These are phyloP conservation scores for Triplophysa rosa DNA, from an alignment of 2,113 vertebrate species.

Conservation along the genomic window DNA sequence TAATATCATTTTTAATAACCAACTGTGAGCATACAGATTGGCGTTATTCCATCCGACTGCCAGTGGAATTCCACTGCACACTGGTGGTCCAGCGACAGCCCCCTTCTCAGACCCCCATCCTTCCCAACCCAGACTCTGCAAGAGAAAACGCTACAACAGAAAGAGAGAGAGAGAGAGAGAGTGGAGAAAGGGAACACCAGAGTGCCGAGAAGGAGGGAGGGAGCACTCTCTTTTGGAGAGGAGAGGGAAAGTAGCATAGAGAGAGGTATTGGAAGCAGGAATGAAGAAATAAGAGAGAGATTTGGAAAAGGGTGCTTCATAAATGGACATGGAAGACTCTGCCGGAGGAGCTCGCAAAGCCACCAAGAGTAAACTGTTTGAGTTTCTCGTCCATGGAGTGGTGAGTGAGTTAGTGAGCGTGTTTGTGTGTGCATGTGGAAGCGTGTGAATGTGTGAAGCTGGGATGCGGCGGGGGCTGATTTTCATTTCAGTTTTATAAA, in stretches of 20 bases:
- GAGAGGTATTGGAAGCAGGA: conserved; percentile 59
- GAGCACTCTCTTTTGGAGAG: conserved; percentile 47
- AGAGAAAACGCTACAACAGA: conserved; percentile 78
- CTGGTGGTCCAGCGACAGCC: conserved; percentile 82
- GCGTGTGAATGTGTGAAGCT: not conserved
- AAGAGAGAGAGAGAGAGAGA: conserved; percentile 59
- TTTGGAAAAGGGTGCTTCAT: conserved; percentile 56
- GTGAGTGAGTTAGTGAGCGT: conserved; percentile 85
- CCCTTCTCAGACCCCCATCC: conserved; percentile 84
- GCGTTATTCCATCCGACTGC: conserved; percentile 51
- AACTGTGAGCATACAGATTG: not conserved
- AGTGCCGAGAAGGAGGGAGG: conserved; percentile 63
- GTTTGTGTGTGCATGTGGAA: conserved; percentile 27
- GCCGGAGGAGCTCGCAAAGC: conserved; percentile 97
- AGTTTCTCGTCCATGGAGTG: conserved; percentile 99
- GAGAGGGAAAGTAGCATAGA: conserved; percentile 61
- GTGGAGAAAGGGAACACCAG: conserved; percentile 32
- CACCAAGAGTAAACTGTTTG: conserved; percentile 99
- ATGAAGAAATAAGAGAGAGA: conserved; percentile 70
- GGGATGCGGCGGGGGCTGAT: not conserved
- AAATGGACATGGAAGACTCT: conserved; percentile 93
- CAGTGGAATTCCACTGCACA: conserved; percentile 87
- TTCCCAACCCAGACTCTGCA: conserved; percentile 71
- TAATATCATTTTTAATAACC: not conserved
- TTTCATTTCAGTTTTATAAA: not conserved